phyloP scores from a whole-genome alignment of 1,140 invertebrate genomes.

The Halotydeus destructor region DNA sequence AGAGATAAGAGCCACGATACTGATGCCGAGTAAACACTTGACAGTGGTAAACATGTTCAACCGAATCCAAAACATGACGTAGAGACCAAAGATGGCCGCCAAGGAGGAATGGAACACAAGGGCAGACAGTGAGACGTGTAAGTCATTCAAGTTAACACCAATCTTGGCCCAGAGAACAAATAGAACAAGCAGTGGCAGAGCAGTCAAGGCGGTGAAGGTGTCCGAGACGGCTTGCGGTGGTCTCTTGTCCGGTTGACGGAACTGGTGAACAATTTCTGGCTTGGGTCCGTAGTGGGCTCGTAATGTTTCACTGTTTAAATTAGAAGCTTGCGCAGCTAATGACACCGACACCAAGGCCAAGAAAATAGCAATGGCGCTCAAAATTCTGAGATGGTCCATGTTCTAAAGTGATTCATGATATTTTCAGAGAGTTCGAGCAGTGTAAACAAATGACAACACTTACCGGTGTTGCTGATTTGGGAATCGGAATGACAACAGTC shows the following conservation, averaged over 20 bases:
- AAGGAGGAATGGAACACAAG: slow-evolving; percentile 69
- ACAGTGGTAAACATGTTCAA: slow-evolving; percentile 92
- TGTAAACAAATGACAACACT: too few species aligned
- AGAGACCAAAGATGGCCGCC: slow-evolving; percentile 58
- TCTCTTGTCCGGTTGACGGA: slow-evolving; percentile 72
- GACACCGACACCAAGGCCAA: too few species aligned
- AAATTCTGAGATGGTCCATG: too few species aligned
- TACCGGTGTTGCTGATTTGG: too few species aligned
- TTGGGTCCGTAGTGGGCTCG: slow-evolving; percentile 40
- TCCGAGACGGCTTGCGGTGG: slow-evolving; percentile 68
- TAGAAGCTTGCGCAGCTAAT: too few species aligned
- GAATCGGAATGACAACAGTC: too few species aligned
- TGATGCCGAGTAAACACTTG: slow-evolving; percentile 60
- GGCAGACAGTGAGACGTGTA: slow-evolving; percentile 51
- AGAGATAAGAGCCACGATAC: slow-evolving; percentile 63
- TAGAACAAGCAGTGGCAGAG: slow-evolving; percentile 58
- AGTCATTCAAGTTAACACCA: slow-evolving; percentile 67
- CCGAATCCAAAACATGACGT: slow-evolving; percentile 70
- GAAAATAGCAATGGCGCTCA: too few species aligned
- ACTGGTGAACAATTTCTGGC: slow-evolving; percentile 75
- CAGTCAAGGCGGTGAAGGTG: slow-evolving; percentile 62
- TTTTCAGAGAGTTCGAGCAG: too few species aligned
- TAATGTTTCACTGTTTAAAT: too few species aligned
- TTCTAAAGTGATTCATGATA: too few species aligned
- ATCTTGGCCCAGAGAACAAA: slow-evolving; percentile 67